These are phyloP conservation scores for Myotis daubentonii DNA, from an alignment of 2,797 vertebrate species.

Conservation along the genomic window DNA sequence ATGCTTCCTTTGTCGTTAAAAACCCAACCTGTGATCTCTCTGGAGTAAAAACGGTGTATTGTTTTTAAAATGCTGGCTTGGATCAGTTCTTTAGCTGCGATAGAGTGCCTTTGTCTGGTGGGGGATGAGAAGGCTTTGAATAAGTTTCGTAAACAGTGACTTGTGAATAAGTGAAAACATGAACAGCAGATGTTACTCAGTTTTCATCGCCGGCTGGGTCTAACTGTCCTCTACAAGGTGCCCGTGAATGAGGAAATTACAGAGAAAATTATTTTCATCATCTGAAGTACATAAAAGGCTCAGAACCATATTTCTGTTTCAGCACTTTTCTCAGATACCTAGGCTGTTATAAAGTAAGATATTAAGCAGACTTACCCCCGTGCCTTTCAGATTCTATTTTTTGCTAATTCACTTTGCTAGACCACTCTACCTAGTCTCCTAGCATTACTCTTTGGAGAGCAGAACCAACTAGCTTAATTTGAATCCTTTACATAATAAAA, in stretches of 20 bases:
- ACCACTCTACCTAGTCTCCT: background rate
- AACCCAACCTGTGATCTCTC: constrained; percentile 69
- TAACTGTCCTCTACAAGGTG: constrained; percentile 3
- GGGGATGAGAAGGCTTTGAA: background rate
- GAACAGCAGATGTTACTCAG: constrained; percentile 54
- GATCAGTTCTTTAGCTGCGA: background rate
- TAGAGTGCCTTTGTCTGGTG: constrained; percentile 56
- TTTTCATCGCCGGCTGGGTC: constrained; percentile 21
- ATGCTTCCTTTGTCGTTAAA: constrained; percentile 68
- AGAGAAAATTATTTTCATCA: constrained; percentile 43
- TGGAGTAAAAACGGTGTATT: constrained; percentile 51
- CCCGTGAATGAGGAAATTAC: constrained; percentile 49
- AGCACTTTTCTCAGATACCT: background rate
- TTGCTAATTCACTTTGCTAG: background rate
- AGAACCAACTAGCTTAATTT: background rate
- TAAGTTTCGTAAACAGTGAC: constrained; percentile 67
- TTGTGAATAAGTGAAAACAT: constrained; percentile 62
- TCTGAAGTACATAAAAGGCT: background rate
- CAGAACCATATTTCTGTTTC: background rate
- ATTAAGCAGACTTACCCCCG: background rate
- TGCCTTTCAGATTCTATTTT: background rate
- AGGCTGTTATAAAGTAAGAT: background rate
- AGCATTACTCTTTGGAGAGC: background rate
- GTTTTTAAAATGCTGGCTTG: constrained; percentile 55
- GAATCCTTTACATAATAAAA: background rate